Base-by-base conservation (phyloP, 53 echinoderm and acorn worm species). In the Crossaster papposus region DNA sequence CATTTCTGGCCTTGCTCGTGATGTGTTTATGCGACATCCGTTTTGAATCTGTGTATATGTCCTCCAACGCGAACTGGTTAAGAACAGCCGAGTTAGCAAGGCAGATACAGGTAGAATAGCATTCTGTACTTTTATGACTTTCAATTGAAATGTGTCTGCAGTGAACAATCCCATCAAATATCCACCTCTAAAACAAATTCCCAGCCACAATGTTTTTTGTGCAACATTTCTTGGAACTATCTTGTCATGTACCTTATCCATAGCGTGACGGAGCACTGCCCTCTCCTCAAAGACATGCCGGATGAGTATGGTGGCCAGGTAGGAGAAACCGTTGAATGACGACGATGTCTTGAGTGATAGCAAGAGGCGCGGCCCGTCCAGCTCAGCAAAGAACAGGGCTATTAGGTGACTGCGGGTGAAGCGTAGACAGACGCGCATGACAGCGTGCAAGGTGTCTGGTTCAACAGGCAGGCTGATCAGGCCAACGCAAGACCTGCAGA, bases 381-480 rank as follows among this genome's bases (percentile, higher is more conserved):
- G 89, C 64, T 97, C 95, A 29, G 98, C 96, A 93, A 97, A 97
- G 85, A 92, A 77, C n/a, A 97, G 77, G 17, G 98, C 95, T 20
- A 88, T 90, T 12, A 88, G 83, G 79, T 97, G 98, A 29, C 92
- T 83, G 79, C 98, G 86, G n/a, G 98, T 97, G 92, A 97, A 96
- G 78, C 98, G 93, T 14, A 97, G 91, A 52, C 95, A 95, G 58
- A 96, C 73, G 54, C 98, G 88, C 81, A 97, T 89, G 23, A 97
- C 98, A 15, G 98, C 95, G 70, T 97, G 98, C 26, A 97, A 77
- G 29, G 95, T 94, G 87, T 97, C 98, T 4, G 98, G 95, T 71
- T 97, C 98, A 7, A 97, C 94, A 2, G 98, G 95, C 33, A 97
- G 92, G 72, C 98, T 95, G 29, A 97, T 95, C 73, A 97, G 89